phyloP scores from a whole-genome alignment of 2,113 vertebrate species.

The Hippoglossus stenolepis region DNA sequence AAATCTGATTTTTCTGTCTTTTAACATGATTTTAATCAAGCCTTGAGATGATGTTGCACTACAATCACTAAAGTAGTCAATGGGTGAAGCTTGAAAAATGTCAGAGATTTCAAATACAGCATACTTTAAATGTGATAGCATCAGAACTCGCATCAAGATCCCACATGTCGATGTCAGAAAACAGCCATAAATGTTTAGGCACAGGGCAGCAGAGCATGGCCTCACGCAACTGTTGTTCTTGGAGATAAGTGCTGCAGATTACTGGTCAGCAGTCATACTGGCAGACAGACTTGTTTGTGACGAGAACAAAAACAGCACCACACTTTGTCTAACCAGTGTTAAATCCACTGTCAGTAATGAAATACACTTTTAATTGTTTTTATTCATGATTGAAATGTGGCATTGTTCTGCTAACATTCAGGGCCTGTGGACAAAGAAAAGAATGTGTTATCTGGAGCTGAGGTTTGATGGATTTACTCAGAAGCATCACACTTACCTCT shows the following conservation, averaged over 20 bases:
- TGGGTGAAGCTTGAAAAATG: too few relatives aligned
- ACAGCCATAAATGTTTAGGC: conserved; percentile 48
- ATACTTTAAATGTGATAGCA: conserved; percentile 38
- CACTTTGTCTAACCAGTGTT: neutral
- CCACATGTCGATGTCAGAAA: conserved; percentile 49
- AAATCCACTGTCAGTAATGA: neutral
- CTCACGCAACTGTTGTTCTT: conserved; percentile 53
- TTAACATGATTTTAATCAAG: neutral
- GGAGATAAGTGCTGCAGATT: conserved; percentile 42
- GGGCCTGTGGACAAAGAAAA: neutral
- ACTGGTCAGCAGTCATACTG: conserved; percentile 36
- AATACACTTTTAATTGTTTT: neutral
- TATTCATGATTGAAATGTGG: too few relatives aligned
- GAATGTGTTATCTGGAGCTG: neutral
- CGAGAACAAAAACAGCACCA: neutral
- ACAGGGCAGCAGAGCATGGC: conserved; percentile 53
- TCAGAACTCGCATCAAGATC: conserved; percentile 49
- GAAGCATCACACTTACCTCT: too few relatives aligned
- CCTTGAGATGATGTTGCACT: neutral
- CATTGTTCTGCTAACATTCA: neutral
- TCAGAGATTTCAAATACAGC: conserved; percentile 11
- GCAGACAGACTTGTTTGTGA: conserved; percentile 24
- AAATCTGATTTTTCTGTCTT: neutral
- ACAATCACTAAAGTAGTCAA: neutral
- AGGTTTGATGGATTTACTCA: too few relatives aligned